These are phyloP conservation scores for Lycodopsis pacificus DNA, from an alignment of 2,797 vertebrate species.

Conservation along the genomic window DNA sequence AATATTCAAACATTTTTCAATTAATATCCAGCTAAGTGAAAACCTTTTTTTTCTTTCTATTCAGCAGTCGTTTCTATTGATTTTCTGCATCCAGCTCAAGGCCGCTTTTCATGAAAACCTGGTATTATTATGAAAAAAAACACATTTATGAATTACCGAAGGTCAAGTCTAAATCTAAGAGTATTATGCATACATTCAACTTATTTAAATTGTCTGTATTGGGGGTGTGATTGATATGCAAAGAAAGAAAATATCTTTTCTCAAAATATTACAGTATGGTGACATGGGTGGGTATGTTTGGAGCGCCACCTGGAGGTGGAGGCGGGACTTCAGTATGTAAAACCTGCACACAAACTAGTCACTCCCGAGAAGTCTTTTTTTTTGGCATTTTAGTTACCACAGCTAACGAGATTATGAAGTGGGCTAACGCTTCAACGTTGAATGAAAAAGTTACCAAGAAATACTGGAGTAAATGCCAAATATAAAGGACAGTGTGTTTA, in stretches of 20 bases:
- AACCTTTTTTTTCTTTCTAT: constrained; percentile 8
- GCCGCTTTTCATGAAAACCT: constrained; percentile 38
- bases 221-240: constrained; percentile 65
- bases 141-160: constrained; percentile 52
- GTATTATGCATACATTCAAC: constrained; percentile 76
- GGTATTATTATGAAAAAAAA: constrained; percentile 50
- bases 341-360: constrained; percentile 63
- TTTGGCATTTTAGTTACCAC: constrained; percentile 67
- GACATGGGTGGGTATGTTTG: constrained; percentile 17
- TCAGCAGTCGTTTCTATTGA: constrained; percentile 38
- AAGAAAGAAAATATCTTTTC: constrained; percentile 14
- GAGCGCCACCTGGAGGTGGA: constrained; percentile 43
- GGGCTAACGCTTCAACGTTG: constrained; percentile 30
- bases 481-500: constrained; percentile 49
- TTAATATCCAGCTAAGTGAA: constrained; percentile 66
- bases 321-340: constrained; percentile 44
- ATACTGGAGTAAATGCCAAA: constrained; percentile 62
- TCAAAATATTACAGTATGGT: constrained; percentile 37
- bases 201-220: constrained; percentile 64
- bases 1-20: constrained; percentile 41
- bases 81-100: constrained; percentile 57
- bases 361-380: constrained; percentile 24
- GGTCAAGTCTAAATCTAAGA: constrained; percentile 50
- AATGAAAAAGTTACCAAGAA: constrained; percentile 45
- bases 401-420: constrained; percentile 47